phyloP scores from a whole-genome alignment of 2,113 vertebrate genomes.

The Penelope pileata region DNA sequence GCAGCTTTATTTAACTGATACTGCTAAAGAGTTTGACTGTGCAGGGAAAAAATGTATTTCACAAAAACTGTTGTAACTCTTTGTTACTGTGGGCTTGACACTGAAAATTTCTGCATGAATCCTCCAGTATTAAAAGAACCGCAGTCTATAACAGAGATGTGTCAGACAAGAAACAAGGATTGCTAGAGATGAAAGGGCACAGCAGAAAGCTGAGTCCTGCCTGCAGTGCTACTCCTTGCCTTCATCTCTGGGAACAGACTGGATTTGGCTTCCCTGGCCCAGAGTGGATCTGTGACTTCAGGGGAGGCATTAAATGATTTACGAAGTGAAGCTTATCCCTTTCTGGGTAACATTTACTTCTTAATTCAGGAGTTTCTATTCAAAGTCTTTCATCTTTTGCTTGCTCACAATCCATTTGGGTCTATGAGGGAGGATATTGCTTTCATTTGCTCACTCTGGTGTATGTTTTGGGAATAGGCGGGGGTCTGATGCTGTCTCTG shows the following conservation, averaged over 20 bases:
- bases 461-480: neutral
- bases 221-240: neutral
- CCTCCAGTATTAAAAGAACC: neutral
- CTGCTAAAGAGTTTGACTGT: neutral
- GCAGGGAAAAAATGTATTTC: neutral
- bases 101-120: neutral
- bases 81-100: neutral
- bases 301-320: conserved; percentile 30
- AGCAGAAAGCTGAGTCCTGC: neutral
- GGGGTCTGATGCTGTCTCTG: neutral
- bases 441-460: neutral
- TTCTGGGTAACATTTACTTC: neutral
- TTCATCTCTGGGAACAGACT: conserved; percentile 12
- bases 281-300: neutral
- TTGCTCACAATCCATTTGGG: neutral
- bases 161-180: neutral
- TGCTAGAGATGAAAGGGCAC: conserved; percentile 11
- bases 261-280: neutral
- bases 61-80: neutral
- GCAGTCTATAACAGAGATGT: neutral
- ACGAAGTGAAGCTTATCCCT: conserved; percentile 9
- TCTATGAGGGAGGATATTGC: neutral
- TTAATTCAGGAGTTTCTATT: neutral
- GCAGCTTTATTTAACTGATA: neutral
- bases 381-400: neutral